Evolutionary conservation across 2,888 invertebrate genomes (phyloP).

Genomic region (Himalopsyche kuldschensis): DNA sequence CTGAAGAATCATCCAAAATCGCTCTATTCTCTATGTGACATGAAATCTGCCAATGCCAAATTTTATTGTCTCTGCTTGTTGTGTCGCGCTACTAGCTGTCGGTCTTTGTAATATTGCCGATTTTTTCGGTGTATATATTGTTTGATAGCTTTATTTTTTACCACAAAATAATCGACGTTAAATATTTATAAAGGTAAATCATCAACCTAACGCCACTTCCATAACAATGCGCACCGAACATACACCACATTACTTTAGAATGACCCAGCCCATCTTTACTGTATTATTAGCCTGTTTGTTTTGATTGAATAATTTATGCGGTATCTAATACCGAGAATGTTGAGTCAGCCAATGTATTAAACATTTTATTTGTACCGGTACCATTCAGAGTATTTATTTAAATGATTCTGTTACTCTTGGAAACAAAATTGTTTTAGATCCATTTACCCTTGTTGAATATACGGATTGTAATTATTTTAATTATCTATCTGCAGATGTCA

Average conservation of each 20-base stretch:
- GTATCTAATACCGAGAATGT: background rate
- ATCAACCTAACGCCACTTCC: background rate
- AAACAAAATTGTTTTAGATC: no score
- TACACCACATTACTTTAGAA: background rate
- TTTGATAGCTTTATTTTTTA: background rate
- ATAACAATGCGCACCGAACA: background rate
- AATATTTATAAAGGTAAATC: background rate
- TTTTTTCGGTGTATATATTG: conserved; percentile 6
- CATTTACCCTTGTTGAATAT: background rate
- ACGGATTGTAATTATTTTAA: background rate
- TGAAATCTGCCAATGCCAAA: conserved; percentile 2
- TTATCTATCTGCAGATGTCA: conserved; percentile 67
- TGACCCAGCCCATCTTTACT: conserved; percentile 28
- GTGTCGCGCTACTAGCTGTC: conserved; percentile 14
- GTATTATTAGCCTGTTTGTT: conserved; percentile 18
- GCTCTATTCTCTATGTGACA: background rate
- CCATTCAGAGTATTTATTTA: background rate
- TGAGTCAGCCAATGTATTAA: background rate
- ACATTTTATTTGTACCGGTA: background rate
- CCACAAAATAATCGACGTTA: background rate
- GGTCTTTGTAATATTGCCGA: conserved; percentile 18
- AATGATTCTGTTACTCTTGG: background rate
- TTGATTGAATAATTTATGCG: conserved; percentile 11
- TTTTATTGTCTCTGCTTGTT: conserved; percentile 22
- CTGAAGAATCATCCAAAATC: background rate